Base-by-base conservation (phyloP, 2,113 vertebrate species). In the Numenius arquata region DNA sequence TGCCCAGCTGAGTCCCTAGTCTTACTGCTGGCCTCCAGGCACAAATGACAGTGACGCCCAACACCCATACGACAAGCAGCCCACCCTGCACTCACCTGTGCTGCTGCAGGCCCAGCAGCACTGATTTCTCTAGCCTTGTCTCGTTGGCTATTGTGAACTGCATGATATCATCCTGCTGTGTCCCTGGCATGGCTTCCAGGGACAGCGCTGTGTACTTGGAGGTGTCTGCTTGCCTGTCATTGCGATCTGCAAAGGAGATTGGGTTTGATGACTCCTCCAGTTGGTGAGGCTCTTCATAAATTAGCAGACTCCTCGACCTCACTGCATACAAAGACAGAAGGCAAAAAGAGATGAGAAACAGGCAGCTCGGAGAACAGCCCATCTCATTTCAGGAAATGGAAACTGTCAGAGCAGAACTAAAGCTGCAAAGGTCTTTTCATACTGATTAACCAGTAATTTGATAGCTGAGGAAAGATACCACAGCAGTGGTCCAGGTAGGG, bases 221-320 rank as follows among this genome's bases (percentile, higher is more conserved):
- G 18, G 98, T 87, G 94, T 99, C 98, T 41, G 97, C 73, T 8
- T 98, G 98, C 58, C 98, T 96, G 88, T 98, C 98, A 5, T 59
- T 98, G 77, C 94, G 98, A n/a, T 99, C 99, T 38, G 98, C 98
- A 4, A 98, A 97, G 12, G 99, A 98, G 8, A 99, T 96, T 0
- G 98, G 97, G 88, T 98, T 96, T 34, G 98, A 98, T 0, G 98
- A 95, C 72, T 99, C 99, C 43, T 99, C 98, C 95, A 98, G 76
- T 2, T 97, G 96, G 41, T 97, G 96, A 41, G 97, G 97, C 32
- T 99, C 99, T 47, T 99, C 99, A 17, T 99, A 98, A 75, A 99
- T 98, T 41, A 99, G 96, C 87, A 99, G 98, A 97, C 95, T 99
- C 86, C 99, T 99, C 73, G 99, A 99, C 89, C 99, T 99, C 83